Percentiles rank a stretch among this genome's conserved stretches.
Conservation (phyloP, 2,888 invertebrate species). For the Lathronympha strigana region DNA sequence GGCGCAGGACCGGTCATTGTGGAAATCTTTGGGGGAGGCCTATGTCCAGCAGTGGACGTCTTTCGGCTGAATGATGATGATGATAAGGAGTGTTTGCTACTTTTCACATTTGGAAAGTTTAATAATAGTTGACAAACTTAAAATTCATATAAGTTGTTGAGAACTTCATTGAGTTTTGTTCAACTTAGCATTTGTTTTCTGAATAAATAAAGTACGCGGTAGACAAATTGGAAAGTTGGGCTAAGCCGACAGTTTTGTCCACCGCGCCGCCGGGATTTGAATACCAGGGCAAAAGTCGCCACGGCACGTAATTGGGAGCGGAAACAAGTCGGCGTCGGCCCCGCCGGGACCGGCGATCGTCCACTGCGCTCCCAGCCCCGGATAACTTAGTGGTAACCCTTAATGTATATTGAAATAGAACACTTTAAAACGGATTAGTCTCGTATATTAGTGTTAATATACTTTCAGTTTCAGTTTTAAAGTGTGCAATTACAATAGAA, state of each 20-base stretch:
- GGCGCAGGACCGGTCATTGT: too few species aligned
- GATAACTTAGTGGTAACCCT: conserved; percentile 12
- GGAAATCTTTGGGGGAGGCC: too few species aligned
- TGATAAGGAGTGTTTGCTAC: too few species aligned
- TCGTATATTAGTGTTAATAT: too few species aligned
- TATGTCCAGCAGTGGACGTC: too few species aligned
- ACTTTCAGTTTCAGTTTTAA: too few species aligned
- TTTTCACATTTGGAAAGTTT: background rate
- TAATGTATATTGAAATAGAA: too few species aligned
- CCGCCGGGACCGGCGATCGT: conserved; percentile 12
- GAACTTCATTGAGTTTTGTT: background rate
- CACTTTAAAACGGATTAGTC: too few species aligned
- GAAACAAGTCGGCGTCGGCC: conserved; percentile 12
- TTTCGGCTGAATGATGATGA: too few species aligned
- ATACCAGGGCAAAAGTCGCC: conserved; percentile 13
- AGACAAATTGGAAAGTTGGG: background rate
- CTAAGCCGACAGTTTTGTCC: background rate
- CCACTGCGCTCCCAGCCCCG: background rate
- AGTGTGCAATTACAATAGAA: too few species aligned
- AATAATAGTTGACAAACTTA: background rate
- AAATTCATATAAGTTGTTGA: conserved; percentile 4
- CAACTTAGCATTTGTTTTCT: background rate
- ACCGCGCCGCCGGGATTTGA: conserved; percentile 15
- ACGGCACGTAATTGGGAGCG: conserved; percentile 25
- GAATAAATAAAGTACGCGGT: background rate